phyloP scores from a whole-genome alignment of 2,888 invertebrate genomes.

The Trachelus iudaicus region DNA sequence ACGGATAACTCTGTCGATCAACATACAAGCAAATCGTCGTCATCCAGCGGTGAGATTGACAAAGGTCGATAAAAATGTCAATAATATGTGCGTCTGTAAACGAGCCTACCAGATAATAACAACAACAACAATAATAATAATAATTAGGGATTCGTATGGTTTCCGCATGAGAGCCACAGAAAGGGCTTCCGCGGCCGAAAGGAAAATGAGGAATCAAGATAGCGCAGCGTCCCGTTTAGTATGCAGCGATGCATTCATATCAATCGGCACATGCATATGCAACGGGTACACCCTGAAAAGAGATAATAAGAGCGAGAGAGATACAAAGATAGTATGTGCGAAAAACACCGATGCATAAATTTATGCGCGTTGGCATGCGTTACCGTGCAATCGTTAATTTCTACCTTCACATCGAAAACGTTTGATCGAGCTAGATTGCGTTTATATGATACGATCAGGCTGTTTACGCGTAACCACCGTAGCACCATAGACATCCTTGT shows the following conservation, averaged over 20 bases:
- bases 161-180: constrained; percentile 42
- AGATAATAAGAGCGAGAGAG: constrained; percentile 23
- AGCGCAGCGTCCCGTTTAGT: constrained; percentile 50
- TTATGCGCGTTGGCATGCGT: constrained; percentile 51
- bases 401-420: constrained; percentile 34
- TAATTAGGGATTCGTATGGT: constrained; percentile 42
- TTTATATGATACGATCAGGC: constrained; percentile 6
- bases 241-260: constrained; percentile 64
- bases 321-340: constrained; percentile 13
- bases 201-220: constrained; percentile 56
- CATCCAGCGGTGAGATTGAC: neutral
- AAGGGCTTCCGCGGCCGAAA: constrained; percentile 39
- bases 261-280: constrained; percentile 62
- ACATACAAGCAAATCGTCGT: neutral
- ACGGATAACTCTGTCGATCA: neutral
- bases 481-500: neutral
- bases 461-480: neutral
- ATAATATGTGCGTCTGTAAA: neutral
- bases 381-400: constrained; percentile 55
- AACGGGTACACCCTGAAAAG: constrained; percentile 28
- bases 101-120: constrained; percentile 14
- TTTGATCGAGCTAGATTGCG: constrained; percentile 24
- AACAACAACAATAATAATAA: constrained; percentile 29
- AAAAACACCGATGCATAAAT: constrained; percentile 54
- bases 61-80: neutral